Percentiles rank a stretch among this genome's conserved stretches.
These are phyloP conservation scores for Myioborus miniatus DNA, from an alignment of 2,797 vertebrate genomes.

Conservation along the genomic window DNA sequence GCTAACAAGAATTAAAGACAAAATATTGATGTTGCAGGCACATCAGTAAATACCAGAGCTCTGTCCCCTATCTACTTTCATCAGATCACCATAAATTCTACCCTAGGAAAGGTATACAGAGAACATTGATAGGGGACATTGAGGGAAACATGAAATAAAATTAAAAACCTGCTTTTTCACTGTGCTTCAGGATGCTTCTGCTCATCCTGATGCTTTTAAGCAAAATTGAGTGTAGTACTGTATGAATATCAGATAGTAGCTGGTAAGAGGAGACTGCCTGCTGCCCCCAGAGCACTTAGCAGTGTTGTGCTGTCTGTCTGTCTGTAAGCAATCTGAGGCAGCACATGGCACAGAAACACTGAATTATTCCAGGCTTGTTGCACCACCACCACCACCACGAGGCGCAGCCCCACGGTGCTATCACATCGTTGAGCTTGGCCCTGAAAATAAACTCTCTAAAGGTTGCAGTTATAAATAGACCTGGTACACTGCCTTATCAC, in stretches of 20 bases:
- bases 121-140: background rate
- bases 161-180: background rate
- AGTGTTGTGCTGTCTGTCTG: background rate
- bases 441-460: slow-evolving; percentile 22
- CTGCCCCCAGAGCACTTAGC: background rate
- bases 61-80: background rate
- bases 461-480: slow-evolving; percentile 10
- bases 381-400: background rate
- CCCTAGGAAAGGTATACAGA: background rate
- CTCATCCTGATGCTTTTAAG: background rate
- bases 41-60: background rate
- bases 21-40: background rate
- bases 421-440: background rate
- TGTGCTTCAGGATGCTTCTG: background rate
- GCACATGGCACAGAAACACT: background rate
- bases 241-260: background rate
- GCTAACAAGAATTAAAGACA: background rate
- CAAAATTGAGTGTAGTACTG: background rate
- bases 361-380: background rate
- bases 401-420: background rate
- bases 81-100: background rate
- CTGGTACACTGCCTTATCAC: background rate
- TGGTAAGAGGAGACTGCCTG: background rate
- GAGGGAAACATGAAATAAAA: background rate
- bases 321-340: background rate